Conservation (phyloP, 2,888 invertebrate species). For the Leistus spinibarbis region DNA sequence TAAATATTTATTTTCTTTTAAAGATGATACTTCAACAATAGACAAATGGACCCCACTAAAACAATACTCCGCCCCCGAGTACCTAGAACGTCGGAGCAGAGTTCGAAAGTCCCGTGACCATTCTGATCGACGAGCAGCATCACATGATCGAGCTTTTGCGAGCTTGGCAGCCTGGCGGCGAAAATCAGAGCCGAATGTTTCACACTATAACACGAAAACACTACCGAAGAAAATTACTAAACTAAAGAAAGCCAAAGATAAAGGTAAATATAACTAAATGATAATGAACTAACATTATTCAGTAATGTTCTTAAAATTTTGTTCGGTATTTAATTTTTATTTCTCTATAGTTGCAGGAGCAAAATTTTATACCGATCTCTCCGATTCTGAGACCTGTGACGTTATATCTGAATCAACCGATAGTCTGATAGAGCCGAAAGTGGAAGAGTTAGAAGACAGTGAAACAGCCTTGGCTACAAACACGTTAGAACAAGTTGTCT, state of each 20-base stretch:
- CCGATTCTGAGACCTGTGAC: slow-evolving; percentile 64
- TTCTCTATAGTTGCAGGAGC: slow-evolving; percentile 48
- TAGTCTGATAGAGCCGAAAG: slow-evolving; percentile 59
- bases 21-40: slow-evolving; percentile 35
- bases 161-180: slow-evolving; percentile 71
- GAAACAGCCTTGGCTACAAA: slow-evolving; percentile 52
- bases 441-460: slow-evolving; percentile 52
- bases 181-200: slow-evolving; percentile 72
- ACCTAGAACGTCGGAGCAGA: slow-evolving; percentile 82
- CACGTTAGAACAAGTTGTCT: slow-evolving; percentile 77
- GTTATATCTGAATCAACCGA: slow-evolving; percentile 64
- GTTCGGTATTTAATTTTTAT: background rate
- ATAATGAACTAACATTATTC: background rate
- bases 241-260: slow-evolving; percentile 69
- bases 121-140: slow-evolving; percentile 50
- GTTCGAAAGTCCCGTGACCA: slow-evolving; percentile 65
- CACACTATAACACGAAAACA: slow-evolving; percentile 69
- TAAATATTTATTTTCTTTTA: background rate
- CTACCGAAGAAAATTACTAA: slow-evolving; percentile 75
- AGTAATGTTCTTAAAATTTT: too few species aligned
- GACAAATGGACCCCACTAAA: slow-evolving; percentile 66
- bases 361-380: slow-evolving; percentile 71
- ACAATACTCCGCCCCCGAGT: slow-evolving; percentile 85
- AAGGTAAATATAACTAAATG: too few species aligned
- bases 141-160: slow-evolving; percentile 60